A percentile compares a stretch with the other conserved stretches of the same genome.
These are phyloP conservation scores for Ophion costatus DNA, from an alignment of 2,888 invertebrate genomes.

Conservation along the genomic window DNA sequence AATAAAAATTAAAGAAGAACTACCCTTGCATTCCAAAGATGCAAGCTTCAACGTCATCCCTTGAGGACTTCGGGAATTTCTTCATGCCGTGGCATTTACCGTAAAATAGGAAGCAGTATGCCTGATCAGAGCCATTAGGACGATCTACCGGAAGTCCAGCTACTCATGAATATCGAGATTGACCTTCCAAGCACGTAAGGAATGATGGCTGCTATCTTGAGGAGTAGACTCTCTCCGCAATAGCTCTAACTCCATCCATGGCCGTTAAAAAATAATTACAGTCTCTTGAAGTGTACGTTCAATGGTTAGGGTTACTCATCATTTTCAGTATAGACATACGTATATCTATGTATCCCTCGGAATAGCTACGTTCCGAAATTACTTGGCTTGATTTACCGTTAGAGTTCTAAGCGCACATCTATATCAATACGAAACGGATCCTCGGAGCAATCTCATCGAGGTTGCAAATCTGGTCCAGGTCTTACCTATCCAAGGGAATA, in stretches of 20 bases:
- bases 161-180: not conserved
- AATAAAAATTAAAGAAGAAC: no score
- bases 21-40: no score
- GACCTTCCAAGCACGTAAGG: not conserved
- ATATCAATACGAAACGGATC: not conserved
- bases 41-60: not conserved
- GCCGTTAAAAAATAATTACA: not conserved
- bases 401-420: not conserved
- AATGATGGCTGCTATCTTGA: not conserved
- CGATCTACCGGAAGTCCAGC: not conserved
- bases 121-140: not conserved
- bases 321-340: not conserved
- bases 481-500: constrained; percentile 13
- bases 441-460: not conserved
- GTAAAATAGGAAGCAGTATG: not conserved
- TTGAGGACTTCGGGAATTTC: not conserved
- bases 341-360: not conserved
- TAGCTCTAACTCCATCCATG: not conserved
- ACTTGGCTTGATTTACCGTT: not conserved
- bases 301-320: constrained; percentile 3
- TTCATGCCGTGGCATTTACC: not conserved
- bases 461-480: constrained; percentile 9
- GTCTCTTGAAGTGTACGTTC: constrained; percentile 1
- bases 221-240: not conserved
- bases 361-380: not conserved